Conservation (phyloP, 2,113 vertebrate species). For the Hydrochoerus hydrochaeris region DNA sequence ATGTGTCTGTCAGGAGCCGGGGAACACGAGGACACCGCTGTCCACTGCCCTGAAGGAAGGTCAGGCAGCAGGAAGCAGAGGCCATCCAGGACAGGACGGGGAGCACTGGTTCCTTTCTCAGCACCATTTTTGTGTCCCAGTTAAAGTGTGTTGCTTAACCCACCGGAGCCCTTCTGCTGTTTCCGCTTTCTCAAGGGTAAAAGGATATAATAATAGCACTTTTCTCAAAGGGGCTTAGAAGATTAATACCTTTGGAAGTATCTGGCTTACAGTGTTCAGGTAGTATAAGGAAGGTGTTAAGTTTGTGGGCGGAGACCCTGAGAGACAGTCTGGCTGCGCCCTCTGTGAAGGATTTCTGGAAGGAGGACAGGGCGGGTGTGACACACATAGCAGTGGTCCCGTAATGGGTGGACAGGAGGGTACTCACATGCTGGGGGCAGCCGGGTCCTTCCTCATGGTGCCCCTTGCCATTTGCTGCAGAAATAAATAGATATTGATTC, state of each 20-base stretch:
- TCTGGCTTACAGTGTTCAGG: neutral
- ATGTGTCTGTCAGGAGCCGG: neutral
- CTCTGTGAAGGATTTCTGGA: neutral
- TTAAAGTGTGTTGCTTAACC: neutral
- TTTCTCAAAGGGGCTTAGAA: neutral
- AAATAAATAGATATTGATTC: neutral
- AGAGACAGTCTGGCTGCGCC: neutral
- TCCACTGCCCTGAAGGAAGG: neutral
- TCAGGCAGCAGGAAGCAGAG: neutral
- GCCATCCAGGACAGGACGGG: neutral
- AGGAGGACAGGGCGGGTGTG: neutral
- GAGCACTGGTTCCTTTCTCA: neutral
- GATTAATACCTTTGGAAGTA: neutral
- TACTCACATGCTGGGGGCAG: neutral
- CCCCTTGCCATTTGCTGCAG: neutral
- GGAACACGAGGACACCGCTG: neutral
- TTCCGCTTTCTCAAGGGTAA: constrained; percentile 12
- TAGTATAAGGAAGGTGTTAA: neutral
- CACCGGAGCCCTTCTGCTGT: neutral
- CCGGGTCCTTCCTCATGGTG: neutral
- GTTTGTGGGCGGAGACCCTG: neutral
- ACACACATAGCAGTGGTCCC: no score
- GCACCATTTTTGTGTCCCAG: neutral
- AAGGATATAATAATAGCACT: neutral
- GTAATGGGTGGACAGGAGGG: neutral